These are phyloP conservation scores for Castor canadensis DNA, from an alignment of 2,113 vertebrate species.

Conservation along the genomic window DNA sequence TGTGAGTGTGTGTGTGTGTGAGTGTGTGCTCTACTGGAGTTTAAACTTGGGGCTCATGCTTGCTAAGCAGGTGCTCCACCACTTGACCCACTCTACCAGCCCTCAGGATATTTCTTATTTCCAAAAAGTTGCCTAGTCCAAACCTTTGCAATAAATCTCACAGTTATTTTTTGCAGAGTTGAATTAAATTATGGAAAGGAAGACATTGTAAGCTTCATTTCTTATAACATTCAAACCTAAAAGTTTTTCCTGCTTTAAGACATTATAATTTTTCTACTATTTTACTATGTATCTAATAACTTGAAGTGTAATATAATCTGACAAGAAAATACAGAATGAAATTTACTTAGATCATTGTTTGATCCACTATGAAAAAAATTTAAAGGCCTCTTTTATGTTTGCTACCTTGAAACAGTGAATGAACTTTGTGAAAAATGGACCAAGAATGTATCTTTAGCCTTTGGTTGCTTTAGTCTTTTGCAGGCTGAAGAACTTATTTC, in stretches of 20 bases:
- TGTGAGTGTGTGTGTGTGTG: too few relatives aligned
- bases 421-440: slow-evolving; percentile 24
- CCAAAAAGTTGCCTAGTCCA: not conserved
- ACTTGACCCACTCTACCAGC: too few relatives aligned
- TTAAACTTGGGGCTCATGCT: too few relatives aligned
- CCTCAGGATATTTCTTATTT: not conserved
- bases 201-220: not conserved
- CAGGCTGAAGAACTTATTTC: not conserved
- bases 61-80: too few relatives aligned
- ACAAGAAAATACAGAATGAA: not conserved
- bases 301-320: not conserved
- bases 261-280: not conserved
- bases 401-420: slow-evolving; percentile 26
- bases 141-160: not conserved
- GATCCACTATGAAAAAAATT: not conserved
- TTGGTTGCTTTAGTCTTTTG: not conserved
- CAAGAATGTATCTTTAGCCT: not conserved
- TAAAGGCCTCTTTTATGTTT: slow-evolving; percentile 18
- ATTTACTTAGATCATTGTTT: slow-evolving; percentile 45
- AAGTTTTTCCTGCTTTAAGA: not conserved
- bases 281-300: not conserved
- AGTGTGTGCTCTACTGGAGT: too few relatives aligned
- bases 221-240: not conserved
- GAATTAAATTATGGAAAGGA: not conserved
- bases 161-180: not conserved